Evolutionary conservation across 2,113 vertebrate genomes (phyloP), one percentile per base, ranked within the genome.

Genomic region (Anguilla rostrata): DNA sequence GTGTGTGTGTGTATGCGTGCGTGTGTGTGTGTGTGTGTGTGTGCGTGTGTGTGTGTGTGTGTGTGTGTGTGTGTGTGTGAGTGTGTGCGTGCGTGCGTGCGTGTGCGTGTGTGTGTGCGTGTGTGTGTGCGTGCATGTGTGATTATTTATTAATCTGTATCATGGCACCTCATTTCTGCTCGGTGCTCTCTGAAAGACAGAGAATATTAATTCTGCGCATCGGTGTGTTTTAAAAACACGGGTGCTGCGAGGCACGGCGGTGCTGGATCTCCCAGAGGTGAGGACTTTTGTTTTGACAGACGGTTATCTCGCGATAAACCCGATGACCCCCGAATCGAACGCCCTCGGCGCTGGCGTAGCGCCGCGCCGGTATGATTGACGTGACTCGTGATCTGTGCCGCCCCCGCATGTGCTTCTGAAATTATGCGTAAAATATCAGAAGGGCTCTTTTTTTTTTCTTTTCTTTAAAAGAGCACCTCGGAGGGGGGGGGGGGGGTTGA

Each of bases 351-450:
- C 18, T 80, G 78, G 78, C 7, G 41, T 82, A 29, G 43, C 26
- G 46, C 26, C 3, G n/a, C 43, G 16, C 81, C 46, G 18, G 1
- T 41, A 26, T 82, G 81, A 82, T 34, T 82, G 81, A 82, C n/a
- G n/a, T 16, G 43, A 53, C 81, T 80, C 39, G 39, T 80, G 78
- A 41, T 80, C 39, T 22, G 18, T 6, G 15, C 3, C 22, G 39
- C 20, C 40, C 15, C 14, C 39, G 39, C 29, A 2, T 20, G 78
- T 14, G 6, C 39, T 5, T 20, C 14, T 39, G 39, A 80, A 80
- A 41, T 80, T 80, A 80, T 80, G 78, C 78, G 22, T 41, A 20
- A 80, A 80, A 80, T 80, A 80, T 80, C 39, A 40, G 41, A 75
- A 41, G 1, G 18, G 34, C 0, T n/a, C 34, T 34, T 34, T 34